Percentiles rank a stretch among this genome's conserved stretches.
Evolutionary conservation across 2,113 vertebrate genomes (phyloP).

Genomic region (Myiopsitta monachus): DNA sequence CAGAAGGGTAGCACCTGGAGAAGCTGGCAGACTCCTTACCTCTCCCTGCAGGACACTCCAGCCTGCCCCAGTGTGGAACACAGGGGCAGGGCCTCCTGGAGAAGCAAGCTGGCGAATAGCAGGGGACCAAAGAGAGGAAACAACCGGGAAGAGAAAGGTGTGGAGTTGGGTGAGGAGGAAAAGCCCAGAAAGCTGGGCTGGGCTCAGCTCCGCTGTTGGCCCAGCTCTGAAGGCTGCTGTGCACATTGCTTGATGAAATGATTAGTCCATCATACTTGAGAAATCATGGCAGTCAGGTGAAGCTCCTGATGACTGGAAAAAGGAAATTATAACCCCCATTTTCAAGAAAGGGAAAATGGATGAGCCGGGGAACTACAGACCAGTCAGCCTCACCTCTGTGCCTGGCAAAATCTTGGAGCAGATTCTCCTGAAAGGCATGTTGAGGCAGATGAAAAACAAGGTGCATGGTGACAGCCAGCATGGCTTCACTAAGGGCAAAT

Average conservation of each 20-base stretch:
- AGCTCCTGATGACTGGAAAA: too few relatives aligned
- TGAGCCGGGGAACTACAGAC: too few relatives aligned
- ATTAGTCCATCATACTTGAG: too few relatives aligned
- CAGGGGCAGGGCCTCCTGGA: background rate
- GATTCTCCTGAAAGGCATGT: too few relatives aligned
- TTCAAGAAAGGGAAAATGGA: too few relatives aligned
- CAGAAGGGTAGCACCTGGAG: conserved; percentile 44
- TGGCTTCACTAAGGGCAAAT: too few relatives aligned
- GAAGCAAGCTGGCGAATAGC: accelerated
- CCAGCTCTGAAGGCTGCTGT: background rate
- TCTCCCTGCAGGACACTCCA: background rate
- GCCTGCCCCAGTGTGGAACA: background rate
- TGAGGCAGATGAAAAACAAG: too few relatives aligned
- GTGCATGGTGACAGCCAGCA: too few relatives aligned
- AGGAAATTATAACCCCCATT: too few relatives aligned
- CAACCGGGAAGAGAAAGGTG: background rate
- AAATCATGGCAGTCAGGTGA: too few relatives aligned
- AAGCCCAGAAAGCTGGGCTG: background rate
- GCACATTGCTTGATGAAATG: background rate
- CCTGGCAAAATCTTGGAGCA: too few relatives aligned
- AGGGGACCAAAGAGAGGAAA: background rate
- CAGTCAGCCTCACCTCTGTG: too few relatives aligned
- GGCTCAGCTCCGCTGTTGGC: background rate
- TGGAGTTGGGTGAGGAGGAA: background rate
- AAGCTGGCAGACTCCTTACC: background rate